Evolutionary conservation across 2,113 vertebrate genomes (phyloP).

Genomic region (Dicerorhinus sumatrensis): DNA sequence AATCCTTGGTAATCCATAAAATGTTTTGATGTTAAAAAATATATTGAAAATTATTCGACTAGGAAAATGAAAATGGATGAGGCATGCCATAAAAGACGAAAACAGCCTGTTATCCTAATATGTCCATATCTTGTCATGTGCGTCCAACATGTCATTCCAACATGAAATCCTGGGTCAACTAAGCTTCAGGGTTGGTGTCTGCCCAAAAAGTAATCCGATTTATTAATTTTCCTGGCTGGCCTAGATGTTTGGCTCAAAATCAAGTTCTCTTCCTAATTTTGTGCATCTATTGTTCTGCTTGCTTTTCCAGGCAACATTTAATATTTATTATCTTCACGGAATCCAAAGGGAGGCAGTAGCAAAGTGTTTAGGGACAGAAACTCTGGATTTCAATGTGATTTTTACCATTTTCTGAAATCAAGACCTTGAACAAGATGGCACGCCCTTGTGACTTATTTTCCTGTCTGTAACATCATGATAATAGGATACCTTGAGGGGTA

Average conservation of each 20-base stretch:
- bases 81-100: not conserved
- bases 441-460: not conserved
- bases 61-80: not conserved
- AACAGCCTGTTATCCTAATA: not conserved
- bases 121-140: not conserved
- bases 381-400: not conserved
- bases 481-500: not conserved
- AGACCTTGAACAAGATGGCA: not conserved
- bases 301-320: not conserved
- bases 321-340: not conserved
- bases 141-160: not conserved
- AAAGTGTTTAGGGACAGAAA: not conserved
- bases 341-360: not conserved
- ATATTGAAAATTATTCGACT: not conserved
- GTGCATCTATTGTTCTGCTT: not conserved
- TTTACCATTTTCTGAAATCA: not conserved
- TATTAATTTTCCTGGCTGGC: not conserved
- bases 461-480: not conserved
- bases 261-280: not conserved
- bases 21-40: not conserved
- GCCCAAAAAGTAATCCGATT: not conserved
- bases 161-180: not conserved
- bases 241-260: constrained; percentile 4
- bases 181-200: not conserved
- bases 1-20: not conserved